Percentiles rank a stretch among this genome's conserved stretches.
Evolutionary conservation across 2,797 vertebrate species (phyloP).

Genomic region (Lagodon rhomboides): DNA sequence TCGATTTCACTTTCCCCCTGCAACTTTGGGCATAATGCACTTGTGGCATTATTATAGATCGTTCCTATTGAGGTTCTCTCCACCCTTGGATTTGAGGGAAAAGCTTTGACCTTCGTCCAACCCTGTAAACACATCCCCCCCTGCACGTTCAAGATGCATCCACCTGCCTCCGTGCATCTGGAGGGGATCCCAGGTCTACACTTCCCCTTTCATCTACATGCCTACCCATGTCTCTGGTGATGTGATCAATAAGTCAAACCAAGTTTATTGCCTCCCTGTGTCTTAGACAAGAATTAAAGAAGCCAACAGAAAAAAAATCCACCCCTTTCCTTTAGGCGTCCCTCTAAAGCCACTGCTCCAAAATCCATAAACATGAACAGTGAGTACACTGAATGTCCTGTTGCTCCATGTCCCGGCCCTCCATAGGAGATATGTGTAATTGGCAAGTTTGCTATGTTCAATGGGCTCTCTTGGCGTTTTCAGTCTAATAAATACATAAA

Average conservation of each 20-base stretch:
- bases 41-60: background rate
- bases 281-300: background rate
- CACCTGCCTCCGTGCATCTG: slow-evolving; percentile 17
- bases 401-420: too few relatives aligned
- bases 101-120: slow-evolving; percentile 16
- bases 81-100: slow-evolving; percentile 8
- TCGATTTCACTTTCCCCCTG: background rate
- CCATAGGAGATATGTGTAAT: too few relatives aligned
- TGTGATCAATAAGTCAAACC: slow-evolving; percentile 6
- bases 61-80: background rate
- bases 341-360: too few relatives aligned
- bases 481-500: too few relatives aligned
- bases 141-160: slow-evolving; percentile 7
- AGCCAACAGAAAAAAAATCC: too few relatives aligned
- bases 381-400: too few relatives aligned
- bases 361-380: too few relatives aligned
- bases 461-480: too few relatives aligned
- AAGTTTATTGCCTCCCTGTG: background rate
- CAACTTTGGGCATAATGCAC: background rate
- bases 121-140: slow-evolving; percentile 1
- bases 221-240: background rate
- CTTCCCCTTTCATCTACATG: background rate
- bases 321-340: too few relatives aligned
- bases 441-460: too few relatives aligned
- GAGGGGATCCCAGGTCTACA: background rate